A percentile compares a stretch with the other conserved stretches of the same genome.
These are phyloP conservation scores for Ciconia nigra DNA, from an alignment of 2,797 vertebrate species.

Conservation along the genomic window DNA sequence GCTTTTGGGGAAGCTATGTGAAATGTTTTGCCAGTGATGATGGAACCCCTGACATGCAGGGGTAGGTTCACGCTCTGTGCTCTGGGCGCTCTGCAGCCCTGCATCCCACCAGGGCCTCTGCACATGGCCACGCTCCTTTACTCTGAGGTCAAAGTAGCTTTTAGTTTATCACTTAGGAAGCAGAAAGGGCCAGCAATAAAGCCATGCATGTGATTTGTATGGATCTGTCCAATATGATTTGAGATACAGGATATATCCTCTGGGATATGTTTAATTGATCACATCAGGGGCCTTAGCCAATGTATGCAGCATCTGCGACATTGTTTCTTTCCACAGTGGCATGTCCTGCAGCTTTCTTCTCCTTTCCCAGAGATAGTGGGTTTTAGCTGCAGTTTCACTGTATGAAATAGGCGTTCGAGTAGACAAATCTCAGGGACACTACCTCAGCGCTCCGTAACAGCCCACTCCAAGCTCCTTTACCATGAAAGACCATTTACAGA, in stretches of 20 bases:
- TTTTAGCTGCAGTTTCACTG: constrained; percentile 3
- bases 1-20: not conserved
- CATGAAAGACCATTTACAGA: constrained; percentile 45
- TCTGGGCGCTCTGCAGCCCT: not conserved
- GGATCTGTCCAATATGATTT: not conserved
- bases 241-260: not conserved
- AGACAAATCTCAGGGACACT: constrained; percentile 12
- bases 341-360: not conserved
- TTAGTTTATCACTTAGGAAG: not conserved
- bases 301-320: not conserved
- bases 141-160: not conserved
- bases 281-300: not conserved
- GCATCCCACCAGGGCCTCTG: not conserved
- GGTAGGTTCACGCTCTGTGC: not conserved
- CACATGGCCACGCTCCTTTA: accelerated
- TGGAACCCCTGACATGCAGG: not conserved
- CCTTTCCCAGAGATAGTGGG: not conserved
- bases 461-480: constrained; percentile 20
- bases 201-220: not conserved
- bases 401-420: constrained; percentile 1
- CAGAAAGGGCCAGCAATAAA: not conserved
- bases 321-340: not conserved
- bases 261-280: not conserved
- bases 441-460: not conserved
- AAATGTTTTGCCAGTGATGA: not conserved